A percentile compares a stretch with the other conserved stretches of the same genome.
Evolutionary conservation across 2,113 vertebrate genomes (phyloP).

Genomic region (Mionectes macconnelli): DNA sequence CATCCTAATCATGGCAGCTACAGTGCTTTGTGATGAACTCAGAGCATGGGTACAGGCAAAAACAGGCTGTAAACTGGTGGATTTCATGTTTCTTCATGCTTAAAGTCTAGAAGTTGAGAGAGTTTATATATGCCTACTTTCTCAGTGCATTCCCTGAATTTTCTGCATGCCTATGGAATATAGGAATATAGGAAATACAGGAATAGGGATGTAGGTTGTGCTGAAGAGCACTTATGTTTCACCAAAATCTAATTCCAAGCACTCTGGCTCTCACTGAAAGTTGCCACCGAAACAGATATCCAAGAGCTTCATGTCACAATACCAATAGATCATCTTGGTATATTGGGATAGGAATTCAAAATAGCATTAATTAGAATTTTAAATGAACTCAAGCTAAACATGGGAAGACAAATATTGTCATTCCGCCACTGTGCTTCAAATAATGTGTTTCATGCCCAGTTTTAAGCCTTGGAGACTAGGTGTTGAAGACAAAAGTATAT

Average conservation of each 20-base stretch:
- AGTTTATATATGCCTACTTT: not conserved
- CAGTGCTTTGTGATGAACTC: not conserved
- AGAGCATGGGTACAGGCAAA: fast-evolving
- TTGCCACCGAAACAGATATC: not conserved
- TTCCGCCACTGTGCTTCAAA: not conserved
- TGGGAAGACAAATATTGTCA: slow-evolving; percentile 9
- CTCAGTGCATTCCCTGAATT: not conserved
- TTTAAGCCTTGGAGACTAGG: not conserved
- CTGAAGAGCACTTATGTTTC: not conserved
- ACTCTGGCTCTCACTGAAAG: not conserved
- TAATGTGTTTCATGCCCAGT: not conserved
- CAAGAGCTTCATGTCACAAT: not conserved
- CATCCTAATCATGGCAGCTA: not conserved
- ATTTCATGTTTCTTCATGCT: not conserved
- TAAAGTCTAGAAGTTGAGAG: not conserved
- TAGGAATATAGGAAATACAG: not conserved
- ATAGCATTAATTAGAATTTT: not conserved
- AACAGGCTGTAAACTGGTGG: not conserved
- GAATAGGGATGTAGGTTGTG: not conserved
- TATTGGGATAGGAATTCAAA: slow-evolving; percentile 5
- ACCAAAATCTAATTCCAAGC: not conserved
- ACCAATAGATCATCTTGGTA: not conserved
- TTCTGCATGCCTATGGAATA: not conserved
- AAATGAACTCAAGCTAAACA: slow-evolving; percentile 6
- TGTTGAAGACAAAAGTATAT: slow-evolving; percentile 1